Evolutionary conservation across 2,888 invertebrate genomes (phyloP).

Genomic region (Thecocarcelia acutangulata): DNA sequence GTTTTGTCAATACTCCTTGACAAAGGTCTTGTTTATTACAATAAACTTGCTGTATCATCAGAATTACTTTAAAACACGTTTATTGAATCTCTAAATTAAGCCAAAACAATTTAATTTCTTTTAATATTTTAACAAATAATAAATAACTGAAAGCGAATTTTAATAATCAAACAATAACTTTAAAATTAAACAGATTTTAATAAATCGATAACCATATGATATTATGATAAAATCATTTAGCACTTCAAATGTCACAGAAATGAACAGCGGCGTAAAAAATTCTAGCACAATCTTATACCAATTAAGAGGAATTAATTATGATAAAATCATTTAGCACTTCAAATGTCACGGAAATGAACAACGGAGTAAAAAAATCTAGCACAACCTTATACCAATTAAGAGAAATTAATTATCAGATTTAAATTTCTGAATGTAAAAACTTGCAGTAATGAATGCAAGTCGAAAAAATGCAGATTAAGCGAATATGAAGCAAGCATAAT

Average conservation of each 20-base stretch:
- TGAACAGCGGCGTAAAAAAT: conserved; percentile 14
- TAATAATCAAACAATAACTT: conserved; percentile 14
- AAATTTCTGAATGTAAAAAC: background rate
- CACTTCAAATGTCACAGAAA: conserved; percentile 30
- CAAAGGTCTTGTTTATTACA: no score
- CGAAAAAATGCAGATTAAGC: conserved; percentile 4
- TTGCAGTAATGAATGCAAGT: conserved; percentile 23
- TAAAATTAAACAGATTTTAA: conserved; percentile 16
- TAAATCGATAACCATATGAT: conserved; percentile 19
- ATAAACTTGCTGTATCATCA: no score
- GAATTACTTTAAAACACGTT: no score
- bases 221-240: conserved; percentile 33
- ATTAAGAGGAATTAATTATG: no score
- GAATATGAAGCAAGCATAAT: background rate
- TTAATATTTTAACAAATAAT: background rate
- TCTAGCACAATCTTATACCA: conserved; percentile 12
- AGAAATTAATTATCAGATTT: no score
- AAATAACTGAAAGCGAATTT: background rate
- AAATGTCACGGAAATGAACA: conserved; percentile 35
- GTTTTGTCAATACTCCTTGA: no score
- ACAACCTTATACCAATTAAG: background rate
- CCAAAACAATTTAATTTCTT: no score
- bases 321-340: conserved; percentile 30
- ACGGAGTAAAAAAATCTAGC: conserved; percentile 23
- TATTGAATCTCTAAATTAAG: no score